These are phyloP conservation scores for Sapajus apella DNA, from an alignment of 2,113 vertebrate genomes.

Conservation along the genomic window DNA sequence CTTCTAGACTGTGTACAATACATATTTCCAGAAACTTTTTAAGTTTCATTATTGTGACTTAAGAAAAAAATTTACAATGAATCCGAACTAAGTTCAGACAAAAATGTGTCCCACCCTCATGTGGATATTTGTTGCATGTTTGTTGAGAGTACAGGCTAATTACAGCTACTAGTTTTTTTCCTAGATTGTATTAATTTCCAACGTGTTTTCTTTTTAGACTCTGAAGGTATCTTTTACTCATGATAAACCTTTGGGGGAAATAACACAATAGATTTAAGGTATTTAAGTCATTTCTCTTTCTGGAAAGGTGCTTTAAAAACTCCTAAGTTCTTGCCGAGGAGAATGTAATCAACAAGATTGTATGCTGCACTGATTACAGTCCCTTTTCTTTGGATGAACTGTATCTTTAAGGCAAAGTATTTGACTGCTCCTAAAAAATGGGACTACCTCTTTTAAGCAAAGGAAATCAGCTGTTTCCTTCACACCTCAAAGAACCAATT, in stretches of 20 bases:
- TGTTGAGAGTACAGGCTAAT: constrained; percentile 53
- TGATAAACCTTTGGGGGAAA: constrained; percentile 50
- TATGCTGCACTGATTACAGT: not conserved
- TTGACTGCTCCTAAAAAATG: not conserved
- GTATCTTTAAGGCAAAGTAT: constrained; percentile 1
- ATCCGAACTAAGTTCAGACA: constrained; percentile 59
- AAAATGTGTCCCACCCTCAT: constrained; percentile 26
- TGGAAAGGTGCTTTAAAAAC: not conserved
- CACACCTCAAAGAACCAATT: constrained; percentile 69
- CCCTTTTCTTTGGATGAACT: not conserved
- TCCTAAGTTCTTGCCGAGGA: not conserved
- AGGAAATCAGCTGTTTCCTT: constrained; percentile 78
- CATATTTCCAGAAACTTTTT: constrained; percentile 85
- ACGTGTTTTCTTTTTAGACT: constrained; percentile 37
- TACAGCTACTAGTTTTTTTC: constrained; percentile 19
- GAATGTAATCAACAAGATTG: fast-evolving
- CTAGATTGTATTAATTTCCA: constrained; percentile 64
- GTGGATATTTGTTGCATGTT: constrained; percentile 10
- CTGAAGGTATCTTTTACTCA: not conserved
- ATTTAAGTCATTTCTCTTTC: constrained; percentile 14
- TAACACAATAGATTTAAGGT: not conserved
- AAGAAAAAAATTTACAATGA: constrained; percentile 37
- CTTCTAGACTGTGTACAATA: constrained; percentile 80
- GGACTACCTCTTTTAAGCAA: constrained; percentile 66
- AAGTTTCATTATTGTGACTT: constrained; percentile 77